Conservation (phyloP, 2,113 vertebrate genomes). For the Protobothrops flavoviridis region DNA sequence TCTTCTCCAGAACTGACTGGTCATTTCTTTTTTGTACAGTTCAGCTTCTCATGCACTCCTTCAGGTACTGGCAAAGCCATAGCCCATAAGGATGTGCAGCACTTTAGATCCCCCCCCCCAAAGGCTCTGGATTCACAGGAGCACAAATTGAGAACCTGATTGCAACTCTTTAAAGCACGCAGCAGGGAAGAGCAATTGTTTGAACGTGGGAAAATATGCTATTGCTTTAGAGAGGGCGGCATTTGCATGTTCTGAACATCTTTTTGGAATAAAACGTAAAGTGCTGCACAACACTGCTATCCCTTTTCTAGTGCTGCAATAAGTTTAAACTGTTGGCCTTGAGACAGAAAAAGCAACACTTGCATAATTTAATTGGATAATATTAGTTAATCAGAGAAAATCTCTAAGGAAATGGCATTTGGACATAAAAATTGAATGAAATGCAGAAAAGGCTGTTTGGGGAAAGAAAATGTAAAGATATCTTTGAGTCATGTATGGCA, state of each 20-base stretch:
- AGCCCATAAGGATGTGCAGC: neutral
- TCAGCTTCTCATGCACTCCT: neutral
- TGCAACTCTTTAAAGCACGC: neutral
- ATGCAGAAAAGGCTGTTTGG: neutral
- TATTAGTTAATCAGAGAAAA: neutral
- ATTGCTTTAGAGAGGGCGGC: neutral
- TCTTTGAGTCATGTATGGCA: neutral
- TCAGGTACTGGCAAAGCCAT: neutral
- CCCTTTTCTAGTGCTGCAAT: neutral
- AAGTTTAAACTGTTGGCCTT: neutral
- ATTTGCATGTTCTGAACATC: neutral
- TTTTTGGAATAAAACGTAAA: neutral
- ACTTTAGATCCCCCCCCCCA: neutral
- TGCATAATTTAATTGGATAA: neutral
- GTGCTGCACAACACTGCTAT: neutral
- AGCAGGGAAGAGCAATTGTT: neutral
- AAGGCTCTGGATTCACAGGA: neutral
- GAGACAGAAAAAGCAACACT: neutral
- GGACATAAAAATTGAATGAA: neutral
- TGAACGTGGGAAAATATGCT: neutral
- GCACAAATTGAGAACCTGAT: neutral
- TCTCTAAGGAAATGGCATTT: neutral
- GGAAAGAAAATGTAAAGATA: neutral
- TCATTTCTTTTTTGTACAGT: neutral
- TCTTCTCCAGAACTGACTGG: neutral